A percentile compares a stretch with the other conserved stretches of the same genome.
These are phyloP conservation scores for Netelia melanura DNA, from an alignment of 2,888 invertebrate genomes.

Conservation along the genomic window DNA sequence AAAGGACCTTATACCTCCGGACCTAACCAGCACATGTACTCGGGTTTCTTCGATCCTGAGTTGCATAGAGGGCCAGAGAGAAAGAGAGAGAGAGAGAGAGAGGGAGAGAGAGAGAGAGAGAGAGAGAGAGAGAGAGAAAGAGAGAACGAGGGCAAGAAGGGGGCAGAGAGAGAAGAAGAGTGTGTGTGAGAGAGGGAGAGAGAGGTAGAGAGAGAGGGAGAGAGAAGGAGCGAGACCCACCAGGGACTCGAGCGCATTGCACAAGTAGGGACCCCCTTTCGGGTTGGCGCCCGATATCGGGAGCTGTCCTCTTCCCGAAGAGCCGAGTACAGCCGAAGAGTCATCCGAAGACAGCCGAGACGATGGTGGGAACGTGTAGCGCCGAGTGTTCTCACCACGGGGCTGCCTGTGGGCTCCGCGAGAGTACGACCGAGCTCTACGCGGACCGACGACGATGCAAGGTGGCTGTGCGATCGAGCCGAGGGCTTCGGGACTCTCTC, in stretches of 20 bases:
- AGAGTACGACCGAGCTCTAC: slow-evolving; percentile 51
- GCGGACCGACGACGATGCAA: slow-evolving; percentile 68
- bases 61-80: not conserved
- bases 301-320: slow-evolving; percentile 66
- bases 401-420: slow-evolving; percentile 62
- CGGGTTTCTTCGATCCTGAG: slow-evolving; percentile 39
- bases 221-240: slow-evolving; percentile 56
- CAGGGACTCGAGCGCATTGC: slow-evolving; percentile 57
- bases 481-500: slow-evolving; percentile 59
- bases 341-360: slow-evolving; percentile 81
- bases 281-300: slow-evolving; percentile 76
- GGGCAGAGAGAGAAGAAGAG: too few relatives aligned
- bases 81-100: slow-evolving; percentile 37
- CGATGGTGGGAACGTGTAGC: slow-evolving; percentile 84
- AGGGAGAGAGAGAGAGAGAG: slow-evolving; percentile 21
- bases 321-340: slow-evolving; percentile 79
- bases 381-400: slow-evolving; percentile 84
- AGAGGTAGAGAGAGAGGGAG: slow-evolving; percentile 30
- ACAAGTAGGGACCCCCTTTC: slow-evolving; percentile 74
- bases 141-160: slow-evolving; percentile 48
- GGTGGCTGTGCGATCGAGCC: slow-evolving; percentile 68
- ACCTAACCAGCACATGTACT: slow-evolving; percentile 18
- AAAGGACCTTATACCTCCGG: slow-evolving; percentile 7
- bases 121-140: slow-evolving; percentile 33
- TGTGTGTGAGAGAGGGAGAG: slow-evolving; percentile 16